phyloP scores from a whole-genome alignment of 2,797 vertebrate genomes.

The Coregonus suidteri region DNA sequence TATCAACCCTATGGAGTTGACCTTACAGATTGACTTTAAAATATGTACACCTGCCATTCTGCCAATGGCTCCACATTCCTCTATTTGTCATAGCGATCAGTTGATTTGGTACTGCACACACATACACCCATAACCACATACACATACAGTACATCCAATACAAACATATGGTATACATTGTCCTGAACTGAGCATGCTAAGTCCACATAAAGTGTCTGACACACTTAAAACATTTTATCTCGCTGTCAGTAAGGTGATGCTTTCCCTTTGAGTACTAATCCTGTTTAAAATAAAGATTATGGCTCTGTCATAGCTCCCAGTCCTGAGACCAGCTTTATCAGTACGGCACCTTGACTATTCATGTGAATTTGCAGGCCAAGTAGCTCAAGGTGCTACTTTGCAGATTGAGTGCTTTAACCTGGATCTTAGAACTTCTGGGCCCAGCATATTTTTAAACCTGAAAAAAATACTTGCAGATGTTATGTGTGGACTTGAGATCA shows the following conservation, averaged over 20 bases:
- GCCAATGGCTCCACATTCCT: not conserved
- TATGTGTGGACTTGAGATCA: not conserved
- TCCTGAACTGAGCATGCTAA: not conserved
- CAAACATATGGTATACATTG: not conserved
- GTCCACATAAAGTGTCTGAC: not conserved
- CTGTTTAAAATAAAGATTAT: conserved; percentile 41
- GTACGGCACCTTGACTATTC: conserved; percentile 32
- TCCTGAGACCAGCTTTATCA: conserved; percentile 45
- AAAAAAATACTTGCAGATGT: not conserved
- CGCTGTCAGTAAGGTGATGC: conserved; percentile 18
- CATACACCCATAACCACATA: not conserved
- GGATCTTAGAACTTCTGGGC: conserved; percentile 11
- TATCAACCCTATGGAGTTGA: not conserved
- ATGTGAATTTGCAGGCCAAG: conserved; percentile 41
- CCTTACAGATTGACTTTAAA: not conserved
- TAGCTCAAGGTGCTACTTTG: conserved; percentile 49
- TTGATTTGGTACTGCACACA: not conserved
- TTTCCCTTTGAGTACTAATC: conserved; percentile 44
- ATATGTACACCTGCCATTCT: not conserved
- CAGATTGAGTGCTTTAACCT: conserved; percentile 46
- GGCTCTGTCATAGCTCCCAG: conserved; percentile 28
- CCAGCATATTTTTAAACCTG: conserved; percentile 15
- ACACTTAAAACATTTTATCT: conserved; percentile 1
- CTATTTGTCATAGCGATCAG: not conserved
- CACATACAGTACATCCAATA: not conserved